Conservation (phyloP, 2,113 vertebrate genomes). For the Albula goreensis region DNA sequence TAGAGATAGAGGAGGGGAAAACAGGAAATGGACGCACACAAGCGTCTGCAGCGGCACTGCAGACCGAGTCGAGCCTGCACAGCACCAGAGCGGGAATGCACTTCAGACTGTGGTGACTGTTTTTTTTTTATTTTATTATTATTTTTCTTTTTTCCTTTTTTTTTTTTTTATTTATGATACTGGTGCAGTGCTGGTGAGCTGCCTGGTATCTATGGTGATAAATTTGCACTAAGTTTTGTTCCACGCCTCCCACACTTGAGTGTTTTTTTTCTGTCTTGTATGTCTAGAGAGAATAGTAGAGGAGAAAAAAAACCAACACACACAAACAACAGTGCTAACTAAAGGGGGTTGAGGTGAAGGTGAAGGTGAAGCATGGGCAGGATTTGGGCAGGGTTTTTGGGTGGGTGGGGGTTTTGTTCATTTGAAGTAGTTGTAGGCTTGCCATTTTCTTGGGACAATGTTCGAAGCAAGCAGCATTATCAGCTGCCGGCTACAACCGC, state of each 20-base stretch:
- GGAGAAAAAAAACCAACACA: background rate
- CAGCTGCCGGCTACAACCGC: background rate
- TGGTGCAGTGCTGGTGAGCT: constrained; percentile 72
- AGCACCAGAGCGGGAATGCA: background rate
- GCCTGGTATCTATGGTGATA: constrained; percentile 59
- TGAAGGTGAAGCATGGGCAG: background rate
- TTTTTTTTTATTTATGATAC: constrained; percentile 57
- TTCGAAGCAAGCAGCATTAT: background rate
- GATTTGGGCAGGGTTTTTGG: background rate
- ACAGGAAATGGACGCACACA: background rate
- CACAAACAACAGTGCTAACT: background rate
- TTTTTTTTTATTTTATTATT: constrained; percentile 33
- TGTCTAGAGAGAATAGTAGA: constrained; percentile 23
- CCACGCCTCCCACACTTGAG: constrained; percentile 40
- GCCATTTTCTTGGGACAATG: background rate
- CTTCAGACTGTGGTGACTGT: constrained; percentile 29
- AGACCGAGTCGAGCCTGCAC: background rate
- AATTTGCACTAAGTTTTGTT: constrained; percentile 69
- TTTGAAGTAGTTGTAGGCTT: background rate
- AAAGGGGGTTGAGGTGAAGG: background rate
- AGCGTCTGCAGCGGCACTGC: background rate
- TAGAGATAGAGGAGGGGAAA: background rate
- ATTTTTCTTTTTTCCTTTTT: constrained; percentile 37
- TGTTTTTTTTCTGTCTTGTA: constrained; percentile 41
- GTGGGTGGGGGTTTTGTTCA: background rate